Evolutionary conservation across 2,113 vertebrate genomes (phyloP), one percentile per base, ranked within the genome.

Genomic region (Tyrannus savana): DNA sequence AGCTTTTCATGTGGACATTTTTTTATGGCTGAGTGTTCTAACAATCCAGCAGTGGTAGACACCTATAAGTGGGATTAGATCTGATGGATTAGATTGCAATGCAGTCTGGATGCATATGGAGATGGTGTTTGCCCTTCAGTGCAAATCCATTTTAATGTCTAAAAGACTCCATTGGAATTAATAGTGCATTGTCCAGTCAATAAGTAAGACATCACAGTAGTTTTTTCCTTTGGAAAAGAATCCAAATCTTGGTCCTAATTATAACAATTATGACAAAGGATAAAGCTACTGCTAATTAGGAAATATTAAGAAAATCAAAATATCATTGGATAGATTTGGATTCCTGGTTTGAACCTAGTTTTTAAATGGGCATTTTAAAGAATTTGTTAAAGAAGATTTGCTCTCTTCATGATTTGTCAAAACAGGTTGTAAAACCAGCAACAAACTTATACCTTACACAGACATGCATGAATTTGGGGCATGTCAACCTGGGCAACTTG

Each of bases 41-140:
- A 96, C 93, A 95, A 90, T 92, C 77, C 91, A 95, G 91, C 94
- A 95, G 46, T 93, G 92, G 94, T 95, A 98, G 97, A 97, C 97
- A 97, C 92, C 93, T 97, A 96, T 97, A 98, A 97, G 97, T 91
- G 97, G n/a, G n/a, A n/a, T n/a, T n/a, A n/a, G 97, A 97, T 97
- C 93, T 96, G 96, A 97, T 96, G 97, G 87, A 97, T 97, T 97
- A 95, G 82, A 96, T 95, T 96, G 96, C 93, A 97, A 97, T 97
- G 91, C 86, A 96, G 92, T 74, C 96, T 97, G 93, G 97, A 97
- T 97, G 93, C 96, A 91, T 97, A 95, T 86, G 94, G 92, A 98
- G 92, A 89, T 96, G 91, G 50, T 97, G 91, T 96, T 98, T 97
- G 95, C 95, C 97, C 97, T 97, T 98, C 96, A 97, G 93, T 97